phyloP scores from a whole-genome alignment of 2,888 invertebrate genomes.

The Cartodere bifasciata region DNA sequence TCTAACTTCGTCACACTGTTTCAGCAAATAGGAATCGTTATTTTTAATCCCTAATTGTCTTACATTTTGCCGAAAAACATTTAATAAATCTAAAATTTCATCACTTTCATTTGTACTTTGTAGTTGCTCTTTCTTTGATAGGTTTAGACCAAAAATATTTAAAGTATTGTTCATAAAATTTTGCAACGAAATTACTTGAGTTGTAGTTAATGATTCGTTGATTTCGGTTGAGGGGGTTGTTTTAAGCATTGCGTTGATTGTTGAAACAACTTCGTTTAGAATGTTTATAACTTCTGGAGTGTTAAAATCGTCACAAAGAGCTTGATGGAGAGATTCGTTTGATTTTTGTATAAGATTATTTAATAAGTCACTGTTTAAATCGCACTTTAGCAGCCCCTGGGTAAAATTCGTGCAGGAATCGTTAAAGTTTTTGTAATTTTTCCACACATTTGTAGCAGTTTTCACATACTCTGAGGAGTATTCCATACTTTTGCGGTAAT shows the following conservation, averaged over 20 bases:
- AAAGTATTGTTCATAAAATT: conserved; percentile 45
- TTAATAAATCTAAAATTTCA: conserved; percentile 47
- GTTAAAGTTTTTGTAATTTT: conserved; percentile 58
- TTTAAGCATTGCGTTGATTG: conserved; percentile 51
- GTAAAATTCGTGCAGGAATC: conserved; percentile 54
- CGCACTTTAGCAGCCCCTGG: conserved; percentile 42
- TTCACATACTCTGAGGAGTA: conserved; percentile 55
- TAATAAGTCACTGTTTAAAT: conserved; percentile 33
- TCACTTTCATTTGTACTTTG: conserved; percentile 15
- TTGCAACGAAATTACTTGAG: conserved; percentile 43
- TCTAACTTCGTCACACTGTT: conserved; percentile 55
- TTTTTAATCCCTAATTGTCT: conserved; percentile 42
- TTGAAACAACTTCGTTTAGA: conserved; percentile 49
- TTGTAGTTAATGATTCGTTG: not conserved
- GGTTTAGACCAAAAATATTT: conserved; percentile 41
- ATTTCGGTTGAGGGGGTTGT: conserved; percentile 12
- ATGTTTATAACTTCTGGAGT: conserved; percentile 52
- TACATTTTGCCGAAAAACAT: conserved; percentile 48
- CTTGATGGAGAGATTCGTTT: conserved; percentile 39
- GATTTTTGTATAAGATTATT: conserved; percentile 34
- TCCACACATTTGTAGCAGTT: conserved; percentile 49
- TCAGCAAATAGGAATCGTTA: conserved; percentile 48
- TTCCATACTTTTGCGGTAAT: conserved; percentile 64
- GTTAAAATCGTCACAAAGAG: conserved; percentile 69
- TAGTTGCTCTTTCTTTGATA: conserved; percentile 24